Percentiles rank a stretch among this genome's conserved stretches.
Evolutionary conservation across 2,888 invertebrate genomes (phyloP).

Genomic region (Apodemia zela): DNA sequence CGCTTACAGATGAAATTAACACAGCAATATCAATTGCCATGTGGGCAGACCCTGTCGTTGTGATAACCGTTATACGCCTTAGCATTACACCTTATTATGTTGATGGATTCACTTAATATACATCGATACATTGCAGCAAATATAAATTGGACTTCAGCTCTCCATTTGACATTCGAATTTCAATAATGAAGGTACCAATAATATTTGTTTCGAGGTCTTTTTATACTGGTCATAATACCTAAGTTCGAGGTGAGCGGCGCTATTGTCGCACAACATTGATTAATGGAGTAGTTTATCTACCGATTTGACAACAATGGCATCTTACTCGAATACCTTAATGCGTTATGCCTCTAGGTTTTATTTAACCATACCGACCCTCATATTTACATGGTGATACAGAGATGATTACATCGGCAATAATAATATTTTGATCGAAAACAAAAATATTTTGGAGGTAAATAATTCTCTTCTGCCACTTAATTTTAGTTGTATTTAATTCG

Average conservation of each 20-base stretch:
- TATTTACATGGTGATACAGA: constrained; percentile 51
- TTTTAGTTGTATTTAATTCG: too few relatives aligned
- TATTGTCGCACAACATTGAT: constrained; percentile 71
- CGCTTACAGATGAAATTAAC: constrained; percentile 18
- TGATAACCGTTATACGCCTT: constrained; percentile 55
- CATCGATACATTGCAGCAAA: constrained; percentile 39
- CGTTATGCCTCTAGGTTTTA: constrained; percentile 65
- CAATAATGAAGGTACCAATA: constrained; percentile 21
- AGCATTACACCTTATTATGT: constrained; percentile 51
- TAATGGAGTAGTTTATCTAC: constrained; percentile 75
- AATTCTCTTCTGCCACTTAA: neutral
- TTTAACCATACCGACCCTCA: constrained; percentile 48
- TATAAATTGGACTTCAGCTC: constrained; percentile 36
- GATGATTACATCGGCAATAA: neutral
- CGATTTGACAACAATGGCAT: constrained; percentile 75
- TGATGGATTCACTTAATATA: constrained; percentile 55
- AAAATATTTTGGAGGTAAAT: neutral
- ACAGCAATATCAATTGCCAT: constrained; percentile 27
- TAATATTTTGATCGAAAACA: neutral
- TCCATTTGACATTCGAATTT: constrained; percentile 21
- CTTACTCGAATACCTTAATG: constrained; percentile 70
- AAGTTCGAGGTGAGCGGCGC: constrained; percentile 63
- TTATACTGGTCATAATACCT: constrained; percentile 43
- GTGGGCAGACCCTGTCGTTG: constrained; percentile 50
- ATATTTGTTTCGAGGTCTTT: constrained; percentile 39